Evolutionary conservation across 2,113 vertebrate species (phyloP).

Genomic region (Agapornis roseicollis): DNA sequence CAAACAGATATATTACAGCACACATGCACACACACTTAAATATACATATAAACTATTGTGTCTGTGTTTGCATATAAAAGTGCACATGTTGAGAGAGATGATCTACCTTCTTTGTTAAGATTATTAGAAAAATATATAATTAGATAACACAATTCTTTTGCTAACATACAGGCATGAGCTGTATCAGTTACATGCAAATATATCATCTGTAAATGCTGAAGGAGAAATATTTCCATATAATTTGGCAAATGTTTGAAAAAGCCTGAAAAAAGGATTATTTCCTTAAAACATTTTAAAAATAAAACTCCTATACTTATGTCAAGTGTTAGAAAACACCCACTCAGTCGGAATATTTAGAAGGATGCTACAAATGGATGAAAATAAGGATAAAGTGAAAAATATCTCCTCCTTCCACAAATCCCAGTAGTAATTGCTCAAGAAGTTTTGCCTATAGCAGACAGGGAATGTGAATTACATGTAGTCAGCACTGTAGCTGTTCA

Average conservation of each 20-base stretch:
- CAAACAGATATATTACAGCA: conserved; percentile 61
- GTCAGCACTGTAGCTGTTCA: background rate
- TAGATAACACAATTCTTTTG: conserved; percentile 25
- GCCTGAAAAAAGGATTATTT: background rate
- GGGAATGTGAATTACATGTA: background rate
- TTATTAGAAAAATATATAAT: conserved; percentile 31
- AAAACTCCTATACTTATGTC: background rate
- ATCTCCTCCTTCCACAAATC: background rate
- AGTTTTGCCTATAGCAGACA: background rate
- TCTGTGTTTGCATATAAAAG: background rate
- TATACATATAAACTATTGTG: background rate
- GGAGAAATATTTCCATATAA: background rate
- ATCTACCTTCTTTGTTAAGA: conserved; percentile 32
- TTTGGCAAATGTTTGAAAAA: background rate
- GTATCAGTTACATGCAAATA: background rate
- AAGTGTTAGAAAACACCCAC: background rate
- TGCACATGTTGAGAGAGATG: conserved; percentile 43
- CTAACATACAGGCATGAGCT: background rate
- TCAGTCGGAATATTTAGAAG: background rate
- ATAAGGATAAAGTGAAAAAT: background rate
- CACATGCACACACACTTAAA: background rate
- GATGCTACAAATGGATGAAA: background rate
- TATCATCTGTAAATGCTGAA: background rate
- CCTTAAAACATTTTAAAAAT: background rate
- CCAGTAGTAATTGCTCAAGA: background rate